phyloP scores from a whole-genome alignment of 2,797 vertebrate genomes.

The Falco rusticolus region DNA sequence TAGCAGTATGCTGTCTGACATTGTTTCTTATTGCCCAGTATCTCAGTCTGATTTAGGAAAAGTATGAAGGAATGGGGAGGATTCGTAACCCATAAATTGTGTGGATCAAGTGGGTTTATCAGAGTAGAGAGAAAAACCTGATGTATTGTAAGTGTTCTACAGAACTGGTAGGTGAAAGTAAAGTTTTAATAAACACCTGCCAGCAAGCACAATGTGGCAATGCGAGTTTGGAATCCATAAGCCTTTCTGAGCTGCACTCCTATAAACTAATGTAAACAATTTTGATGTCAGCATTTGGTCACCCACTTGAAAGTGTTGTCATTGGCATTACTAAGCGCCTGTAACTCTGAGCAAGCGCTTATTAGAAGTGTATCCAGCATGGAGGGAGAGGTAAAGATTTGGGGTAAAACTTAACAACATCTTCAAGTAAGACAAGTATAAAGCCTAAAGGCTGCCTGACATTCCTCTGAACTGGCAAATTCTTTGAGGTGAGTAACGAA shows the following conservation, averaged over 20 bases:
- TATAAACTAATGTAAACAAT: constrained; percentile 4
- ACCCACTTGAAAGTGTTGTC: background rate
- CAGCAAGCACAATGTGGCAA: background rate
- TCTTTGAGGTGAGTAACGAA: background rate
- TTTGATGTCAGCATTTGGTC: background rate
- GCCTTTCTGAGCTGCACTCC: background rate
- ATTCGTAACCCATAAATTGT: background rate
- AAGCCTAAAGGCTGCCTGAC: background rate
- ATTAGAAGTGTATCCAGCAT: background rate
- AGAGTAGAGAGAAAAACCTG: background rate
- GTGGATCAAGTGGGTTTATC: background rate
- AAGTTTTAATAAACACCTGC: constrained; percentile 11
- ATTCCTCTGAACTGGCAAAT: background rate
- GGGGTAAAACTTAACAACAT: background rate
- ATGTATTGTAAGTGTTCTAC: background rate
- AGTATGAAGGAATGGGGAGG: background rate
- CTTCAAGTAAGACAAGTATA: background rate
- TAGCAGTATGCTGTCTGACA: background rate
- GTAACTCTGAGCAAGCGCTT: background rate
- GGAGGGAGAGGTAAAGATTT: background rate
- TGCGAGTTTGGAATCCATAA: background rate
- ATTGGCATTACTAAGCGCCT: background rate
- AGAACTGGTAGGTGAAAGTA: background rate
- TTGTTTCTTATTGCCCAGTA: background rate
- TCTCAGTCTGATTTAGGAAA: background rate